These are phyloP conservation scores for Brachionus koreanus DNA, from an alignment of 1,140 invertebrate genomes.

Conservation along the genomic window DNA sequence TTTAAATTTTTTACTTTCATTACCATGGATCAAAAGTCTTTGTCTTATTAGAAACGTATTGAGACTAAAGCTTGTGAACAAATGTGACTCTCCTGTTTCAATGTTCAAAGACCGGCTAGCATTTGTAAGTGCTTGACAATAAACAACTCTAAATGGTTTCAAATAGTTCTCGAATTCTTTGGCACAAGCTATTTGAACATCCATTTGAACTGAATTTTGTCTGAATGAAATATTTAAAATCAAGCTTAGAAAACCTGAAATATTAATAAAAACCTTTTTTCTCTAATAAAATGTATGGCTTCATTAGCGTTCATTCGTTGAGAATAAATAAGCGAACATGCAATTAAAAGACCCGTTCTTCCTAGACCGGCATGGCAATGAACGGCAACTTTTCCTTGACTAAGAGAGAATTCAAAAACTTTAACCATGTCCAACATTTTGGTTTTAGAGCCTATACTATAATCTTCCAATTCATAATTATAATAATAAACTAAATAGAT, in stretches of 20 bases:
- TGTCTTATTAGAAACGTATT: conserved; percentile 71
- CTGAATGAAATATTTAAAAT: conserved; percentile 49
- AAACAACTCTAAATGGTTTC: conserved; percentile 9
- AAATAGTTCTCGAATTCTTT: conserved; percentile 46
- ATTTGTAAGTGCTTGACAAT: not conserved
- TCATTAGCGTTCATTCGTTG: conserved; percentile 72
- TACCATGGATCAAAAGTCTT: conserved; percentile 70
- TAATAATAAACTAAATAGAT: conserved; percentile 71
- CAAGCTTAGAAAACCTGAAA: not conserved
- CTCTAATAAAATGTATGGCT: conserved; percentile 74
- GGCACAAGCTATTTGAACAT: conserved; percentile 57
- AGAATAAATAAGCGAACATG: conserved; percentile 77
- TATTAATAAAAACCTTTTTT: conserved; percentile 62
- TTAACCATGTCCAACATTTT: conserved; percentile 79
- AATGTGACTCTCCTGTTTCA: conserved; percentile 46
- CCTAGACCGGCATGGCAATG: conserved; percentile 84
- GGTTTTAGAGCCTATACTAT: conserved; percentile 70
- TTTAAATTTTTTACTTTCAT: conserved; percentile 72
- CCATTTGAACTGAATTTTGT: conserved; percentile 74
- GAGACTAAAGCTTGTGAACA: conserved; percentile 65
- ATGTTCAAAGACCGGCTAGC: not conserved
- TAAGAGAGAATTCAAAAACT: conserved; percentile 75
- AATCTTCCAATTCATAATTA: conserved; percentile 75
- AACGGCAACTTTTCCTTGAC: conserved; percentile 74
- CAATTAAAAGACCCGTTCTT: conserved; percentile 77